Base-by-base conservation (phyloP, 2,113 vertebrate genomes). In the Xiphophorus hellerii region DNA sequence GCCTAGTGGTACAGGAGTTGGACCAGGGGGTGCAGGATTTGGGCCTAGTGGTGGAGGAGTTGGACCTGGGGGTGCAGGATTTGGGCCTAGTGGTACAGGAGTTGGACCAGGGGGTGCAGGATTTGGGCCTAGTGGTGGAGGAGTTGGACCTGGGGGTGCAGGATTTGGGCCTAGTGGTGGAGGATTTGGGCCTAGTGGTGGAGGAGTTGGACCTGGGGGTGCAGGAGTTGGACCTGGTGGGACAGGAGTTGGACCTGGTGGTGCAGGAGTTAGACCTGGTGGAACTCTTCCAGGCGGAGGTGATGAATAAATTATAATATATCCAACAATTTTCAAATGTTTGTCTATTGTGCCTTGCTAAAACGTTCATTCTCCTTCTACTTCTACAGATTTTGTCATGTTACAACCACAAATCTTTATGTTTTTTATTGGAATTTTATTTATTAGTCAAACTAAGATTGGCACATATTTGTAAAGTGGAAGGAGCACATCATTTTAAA, bases 221-320 rank as follows among this genome's bases (percentile, higher is more conserved):
- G 14, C 80, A 0, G 90, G 90, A 2, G 0, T 69, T 48, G 75
- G 87, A 0, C 84, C 88, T 11, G 88, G 85, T 0, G 87, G 87
- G 0, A 11, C 48, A 1, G 90, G 90, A 4, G 10, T 42, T 42
- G 39, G 39, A 14, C 39, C 39, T 44, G 42, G 14, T 4, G 42
- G 12, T 13, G 4, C 42, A 0, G 87, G 88, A 1, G 0, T 69
- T 22, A 28, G 88, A 2, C 84, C 90, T 27, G 84, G 84, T 1
- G 84, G 42, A 25, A 70, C 37, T 63, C 73, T 69, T 1, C 85
- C 81, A 73, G 87, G 78, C 33, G 88, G 85, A 88, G 90, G 90
- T 87, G 78, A 4, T 74, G 33, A 33, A 76, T 42, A 60, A n/a
- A 51, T 29, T 17, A 31, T 39, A 69, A 4, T 44, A 1, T 63